Base-by-base conservation (phyloP, 2,888 invertebrate species). In the Phlogophora meticulosa region DNA sequence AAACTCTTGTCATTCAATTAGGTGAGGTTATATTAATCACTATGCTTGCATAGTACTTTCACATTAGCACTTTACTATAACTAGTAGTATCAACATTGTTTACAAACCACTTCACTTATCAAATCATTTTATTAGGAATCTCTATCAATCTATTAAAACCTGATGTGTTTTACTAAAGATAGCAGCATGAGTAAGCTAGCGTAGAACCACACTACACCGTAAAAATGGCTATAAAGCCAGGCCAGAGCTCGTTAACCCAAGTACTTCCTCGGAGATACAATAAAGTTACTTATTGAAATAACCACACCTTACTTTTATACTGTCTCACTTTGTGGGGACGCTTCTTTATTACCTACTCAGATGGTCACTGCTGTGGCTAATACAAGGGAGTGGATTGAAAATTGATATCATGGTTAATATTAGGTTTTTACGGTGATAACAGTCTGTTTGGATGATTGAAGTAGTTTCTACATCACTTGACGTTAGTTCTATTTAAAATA, bases 271-370 rank as follows among this genome's bases (percentile, higher is more conserved):
- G 71, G 68, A 85, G 85, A 88, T 87, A 90, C 90, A 91, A 92
- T 92, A 92, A 92, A 91, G 83, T 90, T 83, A 86, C 90, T 92
- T 92, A 92, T 91, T 92, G 91, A 87, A 90, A 89, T 90, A 90
- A 90, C 88, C 87, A 85, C 91, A 89, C 90, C 90, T 91, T 78
- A 28, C 56, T 79, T 72, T 72, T 66, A 76, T 76, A 61, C 70
- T 53, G 60, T 66, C 68, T 53, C 69, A 73, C 67, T 77, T 75
- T 77, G 78, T 78, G 77, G 32, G 42, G 40, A 43, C 49, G 48
- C 38, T 38, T 49, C 65, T 82, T 85, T 84, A 84, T 79, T 75
- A 55, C 53, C 62, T 56, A 60, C 74, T 82, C 74, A 76, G 74
- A 62, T 75, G 75, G 80, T 46, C 68, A 51, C 45, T 46, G 46